Evolutionary conservation across 1,140 invertebrate species (phyloP), one percentile per base, ranked within the genome.

Genomic region (Schlechtendalia chinensis): DNA sequence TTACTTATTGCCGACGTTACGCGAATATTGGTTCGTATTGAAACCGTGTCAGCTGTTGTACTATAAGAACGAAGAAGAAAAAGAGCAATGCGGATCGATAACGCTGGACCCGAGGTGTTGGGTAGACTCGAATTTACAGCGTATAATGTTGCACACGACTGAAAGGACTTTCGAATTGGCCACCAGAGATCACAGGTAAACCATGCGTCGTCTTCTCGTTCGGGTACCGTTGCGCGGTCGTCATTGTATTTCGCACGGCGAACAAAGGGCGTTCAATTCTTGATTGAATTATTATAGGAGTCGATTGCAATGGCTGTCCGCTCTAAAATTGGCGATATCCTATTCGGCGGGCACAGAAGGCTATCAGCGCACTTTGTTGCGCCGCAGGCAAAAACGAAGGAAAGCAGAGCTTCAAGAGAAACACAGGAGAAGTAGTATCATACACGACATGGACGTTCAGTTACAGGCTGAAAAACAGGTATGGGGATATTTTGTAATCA

Each of bases 11-110:
- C 92, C 91, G 14, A 91, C 90, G 1, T 90, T 92, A 86, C 88
- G 90, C n/a, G 92, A 93, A 81, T 91, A 92, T 84, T 93, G 92
- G 91, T 93, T 93, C 85, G 91, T 94, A 3, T 85, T 95, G 8
- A 89, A 90, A 80, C 92, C 92, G 6, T 90, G 89, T 27, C 90
- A 91, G 82, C 86, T 94, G n/a, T 88, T 87, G 0, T 94, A 93
- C 84, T 94, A 91, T 85, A 92, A 92, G 85, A 90, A 89, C 83
- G 89, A 89, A 10, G 89, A 90, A 5, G 91, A 93, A 84, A 91
- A 90, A 83, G 91, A 93, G 29, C 86, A 90, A 58, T 91, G 91
- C 82, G 92, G 92, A 10, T 86, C 82, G 6, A 83, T 84, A 53
- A 61, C 50, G 1, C 61, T 84, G n/a, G 83, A 83, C 50, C 79